phyloP scores from a whole-genome alignment of 2,113 vertebrate species.

The Ailuropoda melanoleuca region DNA sequence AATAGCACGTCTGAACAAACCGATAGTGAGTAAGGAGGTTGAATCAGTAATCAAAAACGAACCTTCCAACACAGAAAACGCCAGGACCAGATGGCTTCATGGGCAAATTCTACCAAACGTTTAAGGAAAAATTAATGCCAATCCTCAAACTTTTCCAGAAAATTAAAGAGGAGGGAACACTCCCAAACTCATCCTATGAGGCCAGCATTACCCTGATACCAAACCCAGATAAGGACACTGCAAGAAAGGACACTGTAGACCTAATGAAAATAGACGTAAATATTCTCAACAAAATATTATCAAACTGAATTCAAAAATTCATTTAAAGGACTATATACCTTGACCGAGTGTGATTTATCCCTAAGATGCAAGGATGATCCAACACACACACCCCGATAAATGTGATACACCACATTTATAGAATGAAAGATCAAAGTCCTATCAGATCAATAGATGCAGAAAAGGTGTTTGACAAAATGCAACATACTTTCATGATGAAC shows the following conservation, averaged over 20 bases:
- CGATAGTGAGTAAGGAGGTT: background rate
- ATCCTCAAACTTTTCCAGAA: background rate
- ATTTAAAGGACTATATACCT: background rate
- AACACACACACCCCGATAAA: background rate
- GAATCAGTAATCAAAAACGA: background rate
- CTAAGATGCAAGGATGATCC: background rate
- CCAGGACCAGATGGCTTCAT: background rate
- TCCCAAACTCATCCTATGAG: background rate
- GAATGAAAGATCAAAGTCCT: background rate
- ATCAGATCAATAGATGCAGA: background rate
- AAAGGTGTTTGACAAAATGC: background rate
- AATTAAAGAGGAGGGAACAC: background rate
- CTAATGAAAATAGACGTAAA: background rate
- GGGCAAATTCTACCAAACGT: background rate
- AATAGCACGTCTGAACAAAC: background rate
- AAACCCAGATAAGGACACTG: background rate
- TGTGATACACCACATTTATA: background rate
- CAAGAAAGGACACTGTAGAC: background rate
- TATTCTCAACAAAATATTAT: background rate
- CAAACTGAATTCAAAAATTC: background rate
- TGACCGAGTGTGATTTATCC: background rate
- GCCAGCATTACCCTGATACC: background rate
- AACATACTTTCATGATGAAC: background rate
- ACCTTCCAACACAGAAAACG: background rate
- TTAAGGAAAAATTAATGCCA: background rate